phyloP scores from a whole-genome alignment of 2,797 vertebrate species.

The Acanthurus tractus region DNA sequence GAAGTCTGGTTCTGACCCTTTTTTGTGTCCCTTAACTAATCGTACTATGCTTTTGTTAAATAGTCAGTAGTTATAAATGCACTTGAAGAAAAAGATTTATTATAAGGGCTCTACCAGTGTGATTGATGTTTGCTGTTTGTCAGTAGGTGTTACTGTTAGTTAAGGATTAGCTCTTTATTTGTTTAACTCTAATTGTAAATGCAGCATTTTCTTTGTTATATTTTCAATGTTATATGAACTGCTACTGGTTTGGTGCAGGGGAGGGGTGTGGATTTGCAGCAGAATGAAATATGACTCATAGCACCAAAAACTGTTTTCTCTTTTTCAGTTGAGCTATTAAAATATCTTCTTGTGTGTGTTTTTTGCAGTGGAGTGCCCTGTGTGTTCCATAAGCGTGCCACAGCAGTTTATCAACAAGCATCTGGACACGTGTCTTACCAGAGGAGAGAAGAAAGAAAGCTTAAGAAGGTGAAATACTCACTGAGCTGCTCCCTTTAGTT shows the following conservation, averaged over 20 bases:
- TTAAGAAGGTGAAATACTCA: conserved; percentile 88
- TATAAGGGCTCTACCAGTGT: too few species aligned
- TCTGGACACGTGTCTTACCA: conserved; percentile 90
- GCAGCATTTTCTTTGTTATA: not conserved
- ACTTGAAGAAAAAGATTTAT: too few species aligned
- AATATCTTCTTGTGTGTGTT: conserved; percentile 5
- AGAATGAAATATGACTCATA: not conserved
- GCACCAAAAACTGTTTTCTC: not conserved
- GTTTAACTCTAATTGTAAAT: not conserved
- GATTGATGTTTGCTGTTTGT: not conserved
- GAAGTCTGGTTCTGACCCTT: not conserved
- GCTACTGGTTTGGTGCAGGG: too few species aligned
- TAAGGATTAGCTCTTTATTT: not conserved
- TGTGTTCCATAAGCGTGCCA: conserved; percentile 89
- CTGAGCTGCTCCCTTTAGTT: not conserved
- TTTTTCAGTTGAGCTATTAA: conserved; percentile 3
- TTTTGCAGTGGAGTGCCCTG: conserved; percentile 93
- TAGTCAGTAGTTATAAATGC: not conserved
- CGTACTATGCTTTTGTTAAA: too few species aligned
- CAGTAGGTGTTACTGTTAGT: not conserved
- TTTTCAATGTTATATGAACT: not conserved
- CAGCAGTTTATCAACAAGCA: conserved; percentile 93
- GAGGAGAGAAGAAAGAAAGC: conserved; percentile 93
- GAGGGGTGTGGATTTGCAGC: not conserved
- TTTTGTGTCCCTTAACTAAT: not conserved